Evolutionary conservation across 2,797 vertebrate genomes (phyloP).

Genomic region (Sebastes kiyomatsui): DNA sequence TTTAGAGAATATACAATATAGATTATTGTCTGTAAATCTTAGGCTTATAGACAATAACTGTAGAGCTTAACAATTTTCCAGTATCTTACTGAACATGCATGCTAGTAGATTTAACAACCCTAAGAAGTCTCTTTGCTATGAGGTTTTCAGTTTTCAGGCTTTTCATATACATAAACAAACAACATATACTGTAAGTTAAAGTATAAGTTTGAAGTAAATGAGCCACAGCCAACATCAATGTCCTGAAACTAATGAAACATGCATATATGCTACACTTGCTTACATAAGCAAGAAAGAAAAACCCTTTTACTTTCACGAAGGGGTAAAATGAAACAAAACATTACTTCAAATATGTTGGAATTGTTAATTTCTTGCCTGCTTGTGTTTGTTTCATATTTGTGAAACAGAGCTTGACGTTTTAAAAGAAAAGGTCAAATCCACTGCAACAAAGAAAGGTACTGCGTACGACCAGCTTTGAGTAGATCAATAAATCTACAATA

Average conservation of each 20-base stretch:
- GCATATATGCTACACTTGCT: neutral
- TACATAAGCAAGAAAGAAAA: neutral
- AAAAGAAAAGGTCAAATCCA: constrained; percentile 43
- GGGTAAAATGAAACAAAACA: neutral
- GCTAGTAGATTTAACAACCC: neutral
- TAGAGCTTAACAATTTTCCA: neutral
- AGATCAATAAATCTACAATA: neutral
- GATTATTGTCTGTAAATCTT: neutral
- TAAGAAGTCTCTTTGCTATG: neutral
- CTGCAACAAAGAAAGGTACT: constrained; percentile 38
- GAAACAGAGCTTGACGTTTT: constrained; percentile 24
- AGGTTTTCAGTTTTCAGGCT: neutral
- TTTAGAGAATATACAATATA: neutral
- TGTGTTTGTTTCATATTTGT: constrained; percentile 8
- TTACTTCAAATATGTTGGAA: neutral
- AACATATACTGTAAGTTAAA: neutral
- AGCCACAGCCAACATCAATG: neutral
- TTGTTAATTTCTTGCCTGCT: neutral
- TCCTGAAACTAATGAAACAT: neutral
- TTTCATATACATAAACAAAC: neutral
- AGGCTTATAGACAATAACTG: neutral
- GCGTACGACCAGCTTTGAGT: neutral
- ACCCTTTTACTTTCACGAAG: neutral
- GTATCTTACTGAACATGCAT: neutral
- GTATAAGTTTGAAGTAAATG: neutral